Evolutionary conservation across 2,113 vertebrate species (phyloP).

Genomic region (Corythornis cristatus): DNA sequence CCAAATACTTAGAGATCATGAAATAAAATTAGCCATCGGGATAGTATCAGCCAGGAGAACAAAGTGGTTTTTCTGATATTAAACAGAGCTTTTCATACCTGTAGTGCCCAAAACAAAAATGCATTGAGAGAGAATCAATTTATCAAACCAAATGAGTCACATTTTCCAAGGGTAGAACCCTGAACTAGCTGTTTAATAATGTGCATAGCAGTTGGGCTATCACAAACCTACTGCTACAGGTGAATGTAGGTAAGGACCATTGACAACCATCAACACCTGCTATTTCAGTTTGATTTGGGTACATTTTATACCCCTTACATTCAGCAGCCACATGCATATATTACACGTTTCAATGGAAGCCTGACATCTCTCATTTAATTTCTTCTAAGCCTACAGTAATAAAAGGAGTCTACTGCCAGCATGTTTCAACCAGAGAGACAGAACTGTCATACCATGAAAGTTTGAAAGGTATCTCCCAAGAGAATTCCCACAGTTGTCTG

Average conservation of each 20-base stretch:
- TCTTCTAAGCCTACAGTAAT: constrained; percentile 34
- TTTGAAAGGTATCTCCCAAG: constrained; percentile 10
- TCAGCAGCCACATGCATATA: constrained; percentile 16
- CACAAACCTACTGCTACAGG: background rate
- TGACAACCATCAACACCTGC: constrained; percentile 10
- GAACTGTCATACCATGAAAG: background rate
- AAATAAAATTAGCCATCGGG: background rate
- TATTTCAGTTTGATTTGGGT: background rate
- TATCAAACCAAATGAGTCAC: background rate
- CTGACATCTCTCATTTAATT: constrained; percentile 39
- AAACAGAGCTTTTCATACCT: background rate
- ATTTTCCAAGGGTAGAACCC: background rate
- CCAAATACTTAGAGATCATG: background rate
- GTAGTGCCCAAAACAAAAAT: background rate
- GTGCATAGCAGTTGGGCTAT: background rate
- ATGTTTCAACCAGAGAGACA: constrained; percentile 32
- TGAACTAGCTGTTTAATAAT: background rate
- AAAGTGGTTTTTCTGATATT: background rate
- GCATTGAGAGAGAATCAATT: background rate
- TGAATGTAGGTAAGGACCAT: background rate
- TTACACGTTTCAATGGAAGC: constrained; percentile 28
- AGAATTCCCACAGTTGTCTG: background rate
- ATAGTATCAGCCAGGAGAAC: background rate
- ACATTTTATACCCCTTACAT: background rate
- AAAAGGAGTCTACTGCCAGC: constrained; percentile 27